Base-by-base conservation (phyloP, 2,888 invertebrate species). In the Lutraria lutraria region DNA sequence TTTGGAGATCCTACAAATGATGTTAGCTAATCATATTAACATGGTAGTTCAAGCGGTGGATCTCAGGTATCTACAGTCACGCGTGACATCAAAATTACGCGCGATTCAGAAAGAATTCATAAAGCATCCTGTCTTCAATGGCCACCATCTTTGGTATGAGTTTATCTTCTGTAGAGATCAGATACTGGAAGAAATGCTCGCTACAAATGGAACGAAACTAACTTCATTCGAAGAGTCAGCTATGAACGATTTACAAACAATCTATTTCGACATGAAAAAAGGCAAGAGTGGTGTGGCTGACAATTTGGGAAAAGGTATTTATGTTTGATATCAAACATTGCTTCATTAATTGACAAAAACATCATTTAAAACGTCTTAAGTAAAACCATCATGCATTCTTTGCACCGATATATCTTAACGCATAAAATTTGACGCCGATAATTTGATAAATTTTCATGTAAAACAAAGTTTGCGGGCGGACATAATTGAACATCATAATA, bases 1-100 rank as follows among this genome's bases (percentile, higher is more conserved):
- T 19, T 83, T 89, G 72, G 92, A 94, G 54, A 86, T 94, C 15
- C 87, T 94, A 8, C 93, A 94, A 29, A 92, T 94, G 92, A 94
- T 94, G 93, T 60, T 94, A 1, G 88, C 93, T 15, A 93, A 93
- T 34, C 84, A 84, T 52, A 29, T 84, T 19, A 84, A 76, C 53
- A 84, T 84, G 84, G 52, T 84, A 6, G 76, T 84, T n/a, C 72
- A 82, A 34, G 89, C 89, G 15, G 72, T 89, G 19, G 89, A 89
- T 53, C 80, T 89, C 29, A 83, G 89, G 16, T 79, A 83, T 52
- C 80, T 89, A 63, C 86, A 76, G 29, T 80, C 72, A 13, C 56
- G 68, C n/a, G 72, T 83, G 12, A n/a, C 25, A 29, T 29, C 68
- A 10, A 25, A 53, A 19, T 54, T 76, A 15, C 29, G 52, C 4